These are phyloP conservation scores for Centropus bengalensis DNA, from an alignment of 2,113 vertebrate species.

Conservation along the genomic window DNA sequence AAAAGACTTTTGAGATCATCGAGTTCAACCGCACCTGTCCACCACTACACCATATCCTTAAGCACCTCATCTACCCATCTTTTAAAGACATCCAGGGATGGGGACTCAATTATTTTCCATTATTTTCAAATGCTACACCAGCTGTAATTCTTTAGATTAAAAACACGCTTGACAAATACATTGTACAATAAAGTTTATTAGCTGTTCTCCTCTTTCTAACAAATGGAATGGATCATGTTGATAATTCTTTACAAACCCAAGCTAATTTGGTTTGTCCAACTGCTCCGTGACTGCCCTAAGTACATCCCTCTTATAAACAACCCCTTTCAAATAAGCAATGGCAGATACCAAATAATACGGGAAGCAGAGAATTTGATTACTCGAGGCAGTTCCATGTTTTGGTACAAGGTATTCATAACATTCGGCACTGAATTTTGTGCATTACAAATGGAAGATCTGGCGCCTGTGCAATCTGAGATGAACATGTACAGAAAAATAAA, in stretches of 20 bases:
- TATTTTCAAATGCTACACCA: neutral
- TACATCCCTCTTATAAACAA: constrained; percentile 74
- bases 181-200: constrained; percentile 88
- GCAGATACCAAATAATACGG: constrained; percentile 60
- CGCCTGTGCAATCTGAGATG: constrained; percentile 51
- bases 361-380: constrained; percentile 44
- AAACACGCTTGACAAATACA: constrained; percentile 72
- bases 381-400: constrained; percentile 47
- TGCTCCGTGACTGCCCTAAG: constrained; percentile 66
- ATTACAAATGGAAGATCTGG: constrained; percentile 52
- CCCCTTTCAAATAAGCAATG: constrained; percentile 65
- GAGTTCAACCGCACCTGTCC: too few relatives aligned
- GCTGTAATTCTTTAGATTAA: constrained; percentile 52
- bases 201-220: constrained; percentile 88
- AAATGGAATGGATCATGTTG: constrained; percentile 85
- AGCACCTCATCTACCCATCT: too few relatives aligned
- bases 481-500: constrained; percentile 57
- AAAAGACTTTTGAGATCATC: too few relatives aligned
- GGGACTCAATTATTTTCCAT: neutral
- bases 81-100: too few relatives aligned
- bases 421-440: constrained; percentile 55
- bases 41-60: too few relatives aligned
- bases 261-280: constrained; percentile 73
- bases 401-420: constrained; percentile 34
- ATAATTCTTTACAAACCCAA: constrained; percentile 82